Conservation (phyloP, 2,113 vertebrate genomes). For the Takifugu bimaculatus region DNA sequence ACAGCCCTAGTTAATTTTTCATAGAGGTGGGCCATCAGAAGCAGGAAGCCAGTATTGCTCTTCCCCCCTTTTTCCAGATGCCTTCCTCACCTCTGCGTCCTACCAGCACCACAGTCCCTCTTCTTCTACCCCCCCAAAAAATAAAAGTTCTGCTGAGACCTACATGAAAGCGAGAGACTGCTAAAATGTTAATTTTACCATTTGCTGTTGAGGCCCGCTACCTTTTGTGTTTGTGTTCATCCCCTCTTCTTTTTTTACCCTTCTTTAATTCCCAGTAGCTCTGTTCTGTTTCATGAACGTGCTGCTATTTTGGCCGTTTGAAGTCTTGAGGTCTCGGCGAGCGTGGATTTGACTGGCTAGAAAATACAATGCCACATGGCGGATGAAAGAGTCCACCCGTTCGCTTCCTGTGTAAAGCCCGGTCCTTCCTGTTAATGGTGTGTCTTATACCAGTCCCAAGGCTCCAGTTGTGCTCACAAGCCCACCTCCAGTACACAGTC, state of each 20-base stretch:
- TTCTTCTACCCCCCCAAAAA: constrained; percentile 69
- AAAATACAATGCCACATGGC: constrained; percentile 80
- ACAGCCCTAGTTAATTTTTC: constrained; percentile 98
- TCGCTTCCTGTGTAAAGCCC: constrained; percentile 59
- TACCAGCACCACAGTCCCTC: constrained; percentile 83
- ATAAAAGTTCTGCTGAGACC: constrained; percentile 87
- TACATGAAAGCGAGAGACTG: constrained; percentile 95
- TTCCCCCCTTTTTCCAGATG: constrained; percentile 93
- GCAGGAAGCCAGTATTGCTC: constrained; percentile 96
- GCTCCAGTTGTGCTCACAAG: constrained; percentile 55
- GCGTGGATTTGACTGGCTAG: constrained; percentile 80
- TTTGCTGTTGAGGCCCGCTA: constrained; percentile 95
- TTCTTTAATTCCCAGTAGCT: constrained; percentile 87
- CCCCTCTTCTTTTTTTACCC: constrained; percentile 65
- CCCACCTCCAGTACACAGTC: constrained; percentile 42
- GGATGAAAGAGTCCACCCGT: constrained; percentile 65
- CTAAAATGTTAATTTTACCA: constrained; percentile 99
- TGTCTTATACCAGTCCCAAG: constrained; percentile 52
- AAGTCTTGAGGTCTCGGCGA: constrained; percentile 82
- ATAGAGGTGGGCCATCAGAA: constrained; percentile 89
- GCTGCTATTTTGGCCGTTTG: constrained; percentile 93
- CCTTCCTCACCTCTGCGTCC: constrained; percentile 90
- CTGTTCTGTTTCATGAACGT: constrained; percentile 94
- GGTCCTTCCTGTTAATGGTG: constrained; percentile 49
- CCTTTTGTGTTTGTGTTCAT: constrained; percentile 66